Evolutionary conservation across 2,888 invertebrate genomes (phyloP).

Genomic region (Ormia ochracea): DNA sequence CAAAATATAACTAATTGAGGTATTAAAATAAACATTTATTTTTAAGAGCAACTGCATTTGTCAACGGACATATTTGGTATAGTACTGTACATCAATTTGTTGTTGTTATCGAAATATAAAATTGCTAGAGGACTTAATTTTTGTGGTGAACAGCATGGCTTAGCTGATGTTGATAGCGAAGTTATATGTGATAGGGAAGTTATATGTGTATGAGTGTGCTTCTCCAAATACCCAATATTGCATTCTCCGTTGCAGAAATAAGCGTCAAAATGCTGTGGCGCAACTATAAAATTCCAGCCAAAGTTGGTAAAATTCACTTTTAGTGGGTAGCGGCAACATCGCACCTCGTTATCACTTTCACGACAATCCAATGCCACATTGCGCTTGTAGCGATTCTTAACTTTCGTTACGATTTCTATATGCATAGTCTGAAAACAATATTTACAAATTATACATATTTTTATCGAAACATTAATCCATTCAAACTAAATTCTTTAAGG

Average conservation of each 20-base stretch:
- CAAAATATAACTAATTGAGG: too few relatives aligned
- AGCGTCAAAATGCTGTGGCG: slow-evolving; percentile 95
- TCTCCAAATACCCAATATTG: slow-evolving; percentile 89
- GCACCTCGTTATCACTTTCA: slow-evolving; percentile 83
- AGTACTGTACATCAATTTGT: slow-evolving; percentile 90
- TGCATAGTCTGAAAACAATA: slow-evolving; percentile 71
- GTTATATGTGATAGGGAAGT: slow-evolving; percentile 73
- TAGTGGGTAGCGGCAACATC: slow-evolving; percentile 96
- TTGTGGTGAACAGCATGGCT: slow-evolving; percentile 95
- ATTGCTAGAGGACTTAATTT: slow-evolving; percentile 92
- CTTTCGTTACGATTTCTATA: slow-evolving; percentile 74
- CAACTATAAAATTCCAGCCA: slow-evolving; percentile 98
- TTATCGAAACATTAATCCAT: too few relatives aligned
- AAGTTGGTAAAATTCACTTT: slow-evolving; percentile 91
- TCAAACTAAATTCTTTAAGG: too few relatives aligned
- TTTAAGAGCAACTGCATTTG: slow-evolving; percentile 92
- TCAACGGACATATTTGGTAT: slow-evolving; percentile 97
- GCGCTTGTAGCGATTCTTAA: slow-evolving; percentile 81
- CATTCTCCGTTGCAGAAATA: slow-evolving; percentile 98
- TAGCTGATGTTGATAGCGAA: slow-evolving; percentile 88
- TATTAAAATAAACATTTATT: neutral
- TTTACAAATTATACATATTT: too few relatives aligned
- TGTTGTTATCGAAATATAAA: slow-evolving; percentile 93
- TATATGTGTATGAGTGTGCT: slow-evolving; percentile 92
- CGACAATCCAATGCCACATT: slow-evolving; percentile 90